Evolutionary conservation across 2,797 vertebrate genomes (phyloP).

Genomic region (Eupleurogrammus muticus): DNA sequence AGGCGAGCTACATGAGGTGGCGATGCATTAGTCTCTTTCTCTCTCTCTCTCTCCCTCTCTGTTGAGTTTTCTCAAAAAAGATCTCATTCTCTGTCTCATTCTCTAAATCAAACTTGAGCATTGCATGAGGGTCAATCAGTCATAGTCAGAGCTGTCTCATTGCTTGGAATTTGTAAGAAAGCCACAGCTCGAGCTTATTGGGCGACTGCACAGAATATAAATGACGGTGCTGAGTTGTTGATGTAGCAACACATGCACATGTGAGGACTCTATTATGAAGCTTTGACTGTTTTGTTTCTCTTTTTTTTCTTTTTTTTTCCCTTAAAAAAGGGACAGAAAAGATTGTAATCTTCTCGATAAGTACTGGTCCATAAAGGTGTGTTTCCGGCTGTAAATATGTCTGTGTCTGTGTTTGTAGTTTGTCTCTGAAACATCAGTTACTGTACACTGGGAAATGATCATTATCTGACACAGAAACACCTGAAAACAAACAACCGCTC

Average conservation of each 20-base stretch:
- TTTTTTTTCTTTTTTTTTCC: conserved; percentile 12
- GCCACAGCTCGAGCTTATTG: background rate
- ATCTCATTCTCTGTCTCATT: conserved; percentile 6
- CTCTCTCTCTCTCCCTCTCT: conserved; percentile 7
- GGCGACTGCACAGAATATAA: conserved; percentile 5
- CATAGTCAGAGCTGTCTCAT: conserved; percentile 19
- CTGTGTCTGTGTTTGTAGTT: conserved; percentile 38
- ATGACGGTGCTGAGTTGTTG: conserved; percentile 16
- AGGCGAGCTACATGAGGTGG: conserved; percentile 29
- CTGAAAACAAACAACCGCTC: conserved; percentile 59
- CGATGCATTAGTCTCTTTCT: conserved; percentile 33
- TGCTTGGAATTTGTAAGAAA: conserved; percentile 10
- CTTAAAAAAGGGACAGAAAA: conserved; percentile 40
- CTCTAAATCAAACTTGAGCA: conserved; percentile 20
- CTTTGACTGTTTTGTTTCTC: conserved; percentile 21
- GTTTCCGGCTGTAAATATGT: conserved; percentile 57
- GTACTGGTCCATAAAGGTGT: conserved; percentile 27
- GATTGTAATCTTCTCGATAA: conserved; percentile 61
- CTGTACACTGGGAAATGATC: conserved; percentile 51
- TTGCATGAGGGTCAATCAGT: conserved; percentile 17
- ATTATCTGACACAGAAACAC: conserved; percentile 54
- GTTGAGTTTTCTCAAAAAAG: conserved; percentile 22
- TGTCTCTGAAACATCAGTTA: conserved; percentile 59
- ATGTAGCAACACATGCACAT: conserved; percentile 23
- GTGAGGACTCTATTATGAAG: conserved; percentile 23